Base-by-base conservation (phyloP, 2,888 invertebrate species). In the Lithophane semibrunnea region DNA sequence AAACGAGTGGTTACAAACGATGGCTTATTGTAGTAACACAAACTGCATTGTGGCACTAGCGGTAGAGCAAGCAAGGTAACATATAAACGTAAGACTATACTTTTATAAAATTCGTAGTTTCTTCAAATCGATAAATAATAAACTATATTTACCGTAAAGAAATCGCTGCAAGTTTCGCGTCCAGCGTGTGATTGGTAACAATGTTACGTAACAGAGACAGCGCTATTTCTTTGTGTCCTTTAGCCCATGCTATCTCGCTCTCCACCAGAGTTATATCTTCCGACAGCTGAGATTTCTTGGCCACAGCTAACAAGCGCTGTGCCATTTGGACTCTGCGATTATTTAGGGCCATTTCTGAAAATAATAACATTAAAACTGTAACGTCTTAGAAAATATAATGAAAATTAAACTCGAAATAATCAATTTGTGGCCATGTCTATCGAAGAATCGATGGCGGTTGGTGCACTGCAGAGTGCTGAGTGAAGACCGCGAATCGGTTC, bases 311-410 rank as follows among this genome's bases (percentile, higher is more conserved):
- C 60, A 97, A 93, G 24, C 97, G 96, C 80, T 97, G 97, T 0
- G 97, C 97, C 89, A 97, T 95, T 88, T 97, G 97, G 10, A 97
- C 92, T 77, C 96, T 94, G 21, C 95, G 93, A 87, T 97, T 97
- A n/a, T 93, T 92, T 82, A 97, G 90, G 8, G 97, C 97, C 75
- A 97, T 89, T 88, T 97, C 97, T 97, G 87, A 70, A 92, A 92
- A 24, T 9, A 47, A 42, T 16, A n/a, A 10, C 21, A 68, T 16
- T 16, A 37, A n/a, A 42, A 37, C 8, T 42, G 16, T 2, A 66
- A 12, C 4, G 29, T 61, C 12, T 73, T 18, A 18, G 0, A 29
- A 64, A 29, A 64, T 21, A n/a, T 29, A 42, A 42, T 37, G 5
- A 24, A 49, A 4, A 37, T 49, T 7, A 4, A 69, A 13, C 8